Percentiles rank a stretch among this genome's conserved stretches.
These are phyloP conservation scores for Gymnocheta viridis DNA, from an alignment of 2,888 invertebrate genomes.

Conservation along the genomic window DNA sequence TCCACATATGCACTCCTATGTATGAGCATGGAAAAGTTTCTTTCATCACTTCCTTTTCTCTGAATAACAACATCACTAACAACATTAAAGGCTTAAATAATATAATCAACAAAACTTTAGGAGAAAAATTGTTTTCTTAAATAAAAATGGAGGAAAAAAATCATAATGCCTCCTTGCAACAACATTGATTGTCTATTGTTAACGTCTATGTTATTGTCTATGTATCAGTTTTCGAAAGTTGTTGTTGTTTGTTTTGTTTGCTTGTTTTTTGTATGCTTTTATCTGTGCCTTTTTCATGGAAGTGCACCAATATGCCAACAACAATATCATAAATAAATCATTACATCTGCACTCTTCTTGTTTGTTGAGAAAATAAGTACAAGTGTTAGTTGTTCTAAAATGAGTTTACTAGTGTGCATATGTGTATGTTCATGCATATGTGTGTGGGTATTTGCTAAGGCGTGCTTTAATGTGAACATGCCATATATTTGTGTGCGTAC, in stretches of 20 bases:
- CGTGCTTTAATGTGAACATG: background rate
- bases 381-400: constrained; percentile 1
- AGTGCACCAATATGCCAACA: background rate
- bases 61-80: background rate
- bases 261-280: constrained; percentile 7
- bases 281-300: constrained; percentile 33
- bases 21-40: background rate
- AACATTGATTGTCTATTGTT: constrained; percentile 14
- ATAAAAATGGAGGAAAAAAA: background rate
- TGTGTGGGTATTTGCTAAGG: background rate
- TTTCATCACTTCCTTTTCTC: background rate
- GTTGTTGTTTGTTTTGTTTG: background rate
- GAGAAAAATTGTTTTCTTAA: background rate
- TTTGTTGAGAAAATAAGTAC: background rate
- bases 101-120: background rate
- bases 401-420: background rate
- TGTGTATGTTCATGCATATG: background rate
- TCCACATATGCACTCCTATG: too few relatives aligned
- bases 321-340: background rate
- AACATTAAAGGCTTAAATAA: background rate
- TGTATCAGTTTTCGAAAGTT: background rate
- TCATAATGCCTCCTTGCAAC: background rate
- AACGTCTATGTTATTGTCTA: background rate
- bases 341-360: background rate
- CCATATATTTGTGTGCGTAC: background rate